Conservation (phyloP, 2,113 vertebrate species). For the Felis catus region DNA sequence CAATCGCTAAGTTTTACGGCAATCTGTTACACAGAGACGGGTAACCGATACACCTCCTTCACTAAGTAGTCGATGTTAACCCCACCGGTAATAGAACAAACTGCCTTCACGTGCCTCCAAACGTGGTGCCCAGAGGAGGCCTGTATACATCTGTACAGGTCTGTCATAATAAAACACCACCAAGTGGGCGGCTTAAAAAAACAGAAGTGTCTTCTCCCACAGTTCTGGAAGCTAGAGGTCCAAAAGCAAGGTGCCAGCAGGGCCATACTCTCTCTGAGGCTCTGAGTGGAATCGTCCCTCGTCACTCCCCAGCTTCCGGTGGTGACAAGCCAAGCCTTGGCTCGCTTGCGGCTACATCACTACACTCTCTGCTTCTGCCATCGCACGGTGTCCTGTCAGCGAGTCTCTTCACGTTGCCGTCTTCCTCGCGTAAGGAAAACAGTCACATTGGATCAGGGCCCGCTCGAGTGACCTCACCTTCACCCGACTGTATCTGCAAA, state of each 20-base stretch:
- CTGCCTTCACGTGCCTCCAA: background rate
- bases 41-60: background rate
- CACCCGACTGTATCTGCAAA: background rate
- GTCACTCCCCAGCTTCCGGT: background rate
- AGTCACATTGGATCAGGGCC: background rate
- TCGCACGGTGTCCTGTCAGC: background rate
- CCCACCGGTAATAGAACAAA: background rate
- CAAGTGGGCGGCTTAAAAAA: background rate
- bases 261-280: background rate
- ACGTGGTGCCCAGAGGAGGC: background rate
- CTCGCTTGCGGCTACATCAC: background rate
- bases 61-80: background rate
- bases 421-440: background rate
- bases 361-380: background rate
- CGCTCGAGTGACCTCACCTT: background rate
- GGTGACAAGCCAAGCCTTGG: background rate
- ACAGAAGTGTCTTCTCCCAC: background rate
- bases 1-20: background rate
- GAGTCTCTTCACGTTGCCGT: background rate
- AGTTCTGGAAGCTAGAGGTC: background rate
- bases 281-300: background rate
- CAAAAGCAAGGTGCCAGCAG: background rate
- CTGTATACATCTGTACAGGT: background rate
- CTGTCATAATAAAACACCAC: background rate
- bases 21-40: background rate